Percentiles rank a stretch among this genome's conserved stretches.
phyloP scores from a whole-genome alignment of 2,113 vertebrate species.

The Ramphastos sulfuratus region DNA sequence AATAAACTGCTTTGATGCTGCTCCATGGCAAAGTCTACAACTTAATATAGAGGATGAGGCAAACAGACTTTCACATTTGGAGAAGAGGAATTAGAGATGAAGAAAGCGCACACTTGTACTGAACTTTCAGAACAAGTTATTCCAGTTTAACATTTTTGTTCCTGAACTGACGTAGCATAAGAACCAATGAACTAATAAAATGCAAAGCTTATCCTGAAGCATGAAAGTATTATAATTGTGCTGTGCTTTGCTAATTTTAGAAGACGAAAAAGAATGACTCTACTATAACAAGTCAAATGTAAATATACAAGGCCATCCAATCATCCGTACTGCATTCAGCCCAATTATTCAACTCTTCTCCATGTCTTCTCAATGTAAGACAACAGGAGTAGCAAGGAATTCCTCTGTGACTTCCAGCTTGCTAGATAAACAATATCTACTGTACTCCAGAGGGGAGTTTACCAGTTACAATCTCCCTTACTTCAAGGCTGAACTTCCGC shows the following conservation, averaged over 20 bases:
- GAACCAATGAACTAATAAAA: slow-evolving; percentile 57
- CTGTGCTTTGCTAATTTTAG: slow-evolving; percentile 66
- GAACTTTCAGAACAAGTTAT: slow-evolving; percentile 69
- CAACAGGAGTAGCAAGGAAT: not conserved
- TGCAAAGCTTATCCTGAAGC: slow-evolving; percentile 59
- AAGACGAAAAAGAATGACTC: slow-evolving; percentile 36
- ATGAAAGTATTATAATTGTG: slow-evolving; percentile 65
- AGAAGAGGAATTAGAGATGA: slow-evolving; percentile 20
- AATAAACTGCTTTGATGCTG: slow-evolving; percentile 13
- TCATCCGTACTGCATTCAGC: not conserved
- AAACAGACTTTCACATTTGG: slow-evolving; percentile 13
- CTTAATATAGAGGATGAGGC: not conserved
- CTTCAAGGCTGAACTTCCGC: not conserved
- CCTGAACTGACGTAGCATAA: slow-evolving; percentile 55
- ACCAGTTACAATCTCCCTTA: not conserved
- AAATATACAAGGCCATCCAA: slow-evolving; percentile 23
- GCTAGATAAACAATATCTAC: not conserved
- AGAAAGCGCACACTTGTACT: slow-evolving; percentile 49
- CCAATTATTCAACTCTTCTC: not conserved
- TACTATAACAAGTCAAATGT: slow-evolving; percentile 38
- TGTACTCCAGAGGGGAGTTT: not conserved
- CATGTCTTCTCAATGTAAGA: not conserved
- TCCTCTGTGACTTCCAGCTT: not conserved
- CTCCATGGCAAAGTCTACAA: not conserved
- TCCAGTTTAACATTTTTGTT: slow-evolving; percentile 60